Base-by-base conservation (phyloP, 2,113 vertebrate species). In the Apeltes quadracus region DNA sequence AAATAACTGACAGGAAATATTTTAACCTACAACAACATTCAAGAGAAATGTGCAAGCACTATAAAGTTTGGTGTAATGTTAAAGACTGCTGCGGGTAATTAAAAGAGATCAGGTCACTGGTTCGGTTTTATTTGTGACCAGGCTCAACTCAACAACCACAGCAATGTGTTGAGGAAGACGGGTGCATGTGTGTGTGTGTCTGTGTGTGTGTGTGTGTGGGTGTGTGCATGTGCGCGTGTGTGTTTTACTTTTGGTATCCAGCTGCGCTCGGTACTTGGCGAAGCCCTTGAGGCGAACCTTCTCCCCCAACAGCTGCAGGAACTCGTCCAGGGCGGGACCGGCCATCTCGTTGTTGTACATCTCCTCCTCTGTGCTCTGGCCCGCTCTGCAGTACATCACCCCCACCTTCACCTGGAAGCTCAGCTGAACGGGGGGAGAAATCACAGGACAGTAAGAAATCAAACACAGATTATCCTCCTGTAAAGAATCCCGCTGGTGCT, bases 311-410 rank as follows among this genome's bases (percentile, higher is more conserved):
- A 98, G 94, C 75, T 97, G 95, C 69, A 98, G 96, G 88, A 98
- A 98, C 65, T 98, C 97, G 83, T 97, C 96, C 65, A 98, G 94
- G 72, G 96, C 96, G 2, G 95, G 94, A 22, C 96, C 95, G 0
- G 97, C 97, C 1, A 81, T 92, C 80, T 98, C 97, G 23, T 98
- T 98, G 87, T 98, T 98, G 90, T 98, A 98, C 96, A 98, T 98
- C 87, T 97, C 97, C 66, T 98, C 96, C 82, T 98, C 96, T 0
- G 95, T 97, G 92, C 96, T 96, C 85, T 98, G 96, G 41, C 96
- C 97, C 0, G 95, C 94, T 90, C 95, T 90, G 88, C 96, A 98
- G 91, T 98, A 98, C 96, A 98, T 97, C 88, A 98, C 93, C 72
- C 97, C 97, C 62, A 98, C 97, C 79, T 98, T 98, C 75, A 97